phyloP scores from a whole-genome alignment of 2,888 invertebrate genomes.

The Cremastobaeus sp. region DNA sequence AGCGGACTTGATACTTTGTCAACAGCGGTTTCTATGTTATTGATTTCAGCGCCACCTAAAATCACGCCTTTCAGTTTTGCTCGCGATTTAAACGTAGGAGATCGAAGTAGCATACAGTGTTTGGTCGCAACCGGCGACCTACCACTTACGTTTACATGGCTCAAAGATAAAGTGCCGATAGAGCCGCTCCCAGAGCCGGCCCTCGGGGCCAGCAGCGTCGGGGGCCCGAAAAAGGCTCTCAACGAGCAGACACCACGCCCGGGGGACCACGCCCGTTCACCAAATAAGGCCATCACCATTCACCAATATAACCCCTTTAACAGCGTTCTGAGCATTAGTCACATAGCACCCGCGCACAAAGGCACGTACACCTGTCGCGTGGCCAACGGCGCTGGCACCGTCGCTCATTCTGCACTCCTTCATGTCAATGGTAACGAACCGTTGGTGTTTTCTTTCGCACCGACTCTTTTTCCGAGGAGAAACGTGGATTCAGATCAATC shows the following conservation, averaged over 20 bases:
- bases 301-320: slow-evolving; percentile 82
- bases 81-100: slow-evolving; percentile 82
- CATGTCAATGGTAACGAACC: slow-evolving; percentile 81
- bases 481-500: slow-evolving; percentile 33
- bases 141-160: slow-evolving; percentile 83
- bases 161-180: slow-evolving; percentile 81
- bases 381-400: slow-evolving; percentile 81
- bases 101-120: slow-evolving; percentile 82
- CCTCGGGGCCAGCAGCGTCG: slow-evolving; percentile 64
- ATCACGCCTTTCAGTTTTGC: slow-evolving; percentile 84
- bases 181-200: slow-evolving; percentile 68
- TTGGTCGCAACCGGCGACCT: slow-evolving; percentile 82
- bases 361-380: slow-evolving; percentile 82
- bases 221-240: slow-evolving; percentile 60
- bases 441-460: slow-evolving; percentile 68
- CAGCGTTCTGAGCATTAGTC: slow-evolving; percentile 81
- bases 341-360: slow-evolving; percentile 80
- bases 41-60: slow-evolving; percentile 82
- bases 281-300: slow-evolving; percentile 79
- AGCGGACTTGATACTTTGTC: slow-evolving; percentile 22
- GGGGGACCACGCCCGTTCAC: slow-evolving; percentile 54
- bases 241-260: slow-evolving; percentile 54
- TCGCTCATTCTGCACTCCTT: slow-evolving; percentile 81
- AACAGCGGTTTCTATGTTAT: slow-evolving; percentile 65
- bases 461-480: slow-evolving; percentile 49